Conservation (phyloP, 1,140 invertebrate species). For the Lepeophtheirus salmonis region DNA sequence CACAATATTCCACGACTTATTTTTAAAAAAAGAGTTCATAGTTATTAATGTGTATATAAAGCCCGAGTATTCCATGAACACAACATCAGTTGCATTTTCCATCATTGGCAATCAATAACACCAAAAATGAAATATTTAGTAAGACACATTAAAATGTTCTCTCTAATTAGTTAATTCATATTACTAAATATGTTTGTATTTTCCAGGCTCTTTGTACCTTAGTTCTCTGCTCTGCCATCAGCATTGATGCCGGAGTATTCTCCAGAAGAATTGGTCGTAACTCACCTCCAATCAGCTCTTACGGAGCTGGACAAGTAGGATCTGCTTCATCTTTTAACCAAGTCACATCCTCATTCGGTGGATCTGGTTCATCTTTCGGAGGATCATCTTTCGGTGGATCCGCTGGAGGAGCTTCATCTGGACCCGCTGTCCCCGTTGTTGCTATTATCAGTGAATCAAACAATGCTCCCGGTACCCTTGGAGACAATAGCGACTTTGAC, state of each 20-base stretch:
- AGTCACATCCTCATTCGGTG: no score
- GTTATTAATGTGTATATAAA: no score
- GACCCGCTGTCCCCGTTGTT: background rate
- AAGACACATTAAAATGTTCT: no score
- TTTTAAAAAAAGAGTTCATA: no score
- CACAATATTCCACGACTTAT: no score
- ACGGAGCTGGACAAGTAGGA: background rate
- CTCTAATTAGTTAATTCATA: no score
- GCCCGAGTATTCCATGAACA: no score
- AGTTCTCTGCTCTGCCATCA: background rate
- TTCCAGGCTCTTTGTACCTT: background rate
- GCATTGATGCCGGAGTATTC: background rate
- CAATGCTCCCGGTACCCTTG: background rate
- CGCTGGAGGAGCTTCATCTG: background rate
- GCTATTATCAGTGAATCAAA: background rate
- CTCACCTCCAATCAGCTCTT: background rate
- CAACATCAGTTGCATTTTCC: no score
- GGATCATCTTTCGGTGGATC: background rate
- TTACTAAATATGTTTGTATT: background rate
- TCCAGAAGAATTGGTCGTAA: background rate
- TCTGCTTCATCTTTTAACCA: background rate
- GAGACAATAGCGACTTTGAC: conserved; percentile 1
- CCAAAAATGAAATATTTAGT: no score
- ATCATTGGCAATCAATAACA: no score
- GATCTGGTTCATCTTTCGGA: background rate